Percentiles rank a stretch among this genome's conserved stretches.
These are phyloP conservation scores for Limosa lapponica DNA, from an alignment of 2,797 vertebrate species.

Conservation along the genomic window DNA sequence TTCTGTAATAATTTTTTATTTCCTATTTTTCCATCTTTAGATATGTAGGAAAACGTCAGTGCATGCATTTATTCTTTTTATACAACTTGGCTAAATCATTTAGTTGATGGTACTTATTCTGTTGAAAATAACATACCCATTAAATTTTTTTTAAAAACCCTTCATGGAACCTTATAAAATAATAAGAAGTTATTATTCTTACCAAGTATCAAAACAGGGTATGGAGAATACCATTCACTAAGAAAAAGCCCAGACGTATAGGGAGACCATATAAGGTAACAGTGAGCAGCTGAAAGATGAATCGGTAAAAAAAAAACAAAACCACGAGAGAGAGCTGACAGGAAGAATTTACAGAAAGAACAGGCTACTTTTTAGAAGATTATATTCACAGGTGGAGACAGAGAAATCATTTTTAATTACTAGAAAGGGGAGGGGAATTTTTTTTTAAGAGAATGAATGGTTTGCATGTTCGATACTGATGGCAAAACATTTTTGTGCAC, in stretches of 20 bases:
- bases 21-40: not conserved
- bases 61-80: not conserved
- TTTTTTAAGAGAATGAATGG: not conserved
- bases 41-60: not conserved
- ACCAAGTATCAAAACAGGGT: not conserved
- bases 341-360: slow-evolving; percentile 30
- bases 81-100: not conserved
- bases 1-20: not conserved
- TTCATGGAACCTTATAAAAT: not conserved
- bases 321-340: not conserved
- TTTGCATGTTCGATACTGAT: not conserved
- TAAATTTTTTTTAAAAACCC: not conserved
- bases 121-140: not conserved
- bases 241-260: not conserved
- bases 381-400: not conserved
- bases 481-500: not conserved
- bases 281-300: slow-evolving; percentile 27
- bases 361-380: not conserved
- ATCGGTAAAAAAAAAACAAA: not conserved
- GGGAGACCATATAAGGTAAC: slow-evolving; percentile 16
- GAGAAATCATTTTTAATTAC: slow-evolving; percentile 9
- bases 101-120: not conserved
- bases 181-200: not conserved
- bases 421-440: not conserved
- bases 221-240: not conserved